Evolutionary conservation across 1,140 invertebrate genomes (phyloP), one percentile per base, ranked within the genome.

Genomic region (Drosophila cardini): DNA sequence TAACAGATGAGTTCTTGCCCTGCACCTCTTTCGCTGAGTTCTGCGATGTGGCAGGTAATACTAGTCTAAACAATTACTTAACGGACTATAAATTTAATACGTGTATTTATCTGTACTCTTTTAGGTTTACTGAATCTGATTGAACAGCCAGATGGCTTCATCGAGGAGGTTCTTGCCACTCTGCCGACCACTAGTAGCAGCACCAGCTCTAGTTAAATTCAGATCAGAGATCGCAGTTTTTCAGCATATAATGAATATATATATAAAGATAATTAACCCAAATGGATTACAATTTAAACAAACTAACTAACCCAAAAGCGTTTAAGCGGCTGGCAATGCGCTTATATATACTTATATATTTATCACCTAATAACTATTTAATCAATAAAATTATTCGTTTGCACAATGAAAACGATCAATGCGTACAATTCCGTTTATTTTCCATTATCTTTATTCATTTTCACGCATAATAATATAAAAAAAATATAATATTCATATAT

Each of bases 21-120:
- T 98, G 97, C 93, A 94, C 97, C 74, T 97, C 96, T 7, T 96
- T 99, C 92, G 94, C 94, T 13, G 97, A 98, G 93, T 97, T 98
- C 93, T 97, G 96, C 93, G 98, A 98, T 95, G 96, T 98, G 73
- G 94, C 95, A 86, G 96, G 96, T 92, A 50, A n/a, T n/a, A n/a
- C n/a, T n/a, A n/a, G n/a, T n/a, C n/a, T n/a, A n/a, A n/a, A n/a
- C n/a, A n/a, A n/a, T n/a, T n/a, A n/a, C n/a, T n/a, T n/a, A n/a
- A n/a, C n/a, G n/a, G n/a, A n/a, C n/a, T n/a, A n/a, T n/a, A n/a
- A n/a, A n/a, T n/a, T n/a, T n/a, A n/a, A n/a, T n/a, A n/a, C n/a
- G n/a, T n/a, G n/a, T n/a, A n/a, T n/a, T n/a, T n/a, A n/a, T n/a
- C n/a, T n/a, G n/a, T n/a, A n/a, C n/a, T n/a, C n/a, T n/a, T n/a